Base-by-base conservation (phyloP, 2,888 invertebrate species). In the Alcis repandata region DNA sequence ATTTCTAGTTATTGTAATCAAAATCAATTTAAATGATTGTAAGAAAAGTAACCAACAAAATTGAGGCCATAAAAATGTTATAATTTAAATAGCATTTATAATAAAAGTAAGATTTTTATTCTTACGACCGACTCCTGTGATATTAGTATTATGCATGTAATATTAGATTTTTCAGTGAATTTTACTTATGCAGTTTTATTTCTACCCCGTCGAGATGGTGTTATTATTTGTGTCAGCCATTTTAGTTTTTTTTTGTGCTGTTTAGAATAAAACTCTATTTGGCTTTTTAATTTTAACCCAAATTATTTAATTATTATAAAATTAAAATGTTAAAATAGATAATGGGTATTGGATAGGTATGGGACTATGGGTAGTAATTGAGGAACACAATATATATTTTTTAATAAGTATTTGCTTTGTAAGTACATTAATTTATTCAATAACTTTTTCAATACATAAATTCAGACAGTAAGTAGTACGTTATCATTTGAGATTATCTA, bases 81-180 rank as follows among this genome's bases (percentile, higher is more conserved):
- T n/a, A 13, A 38, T 4, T 41, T 19, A 10, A 1, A 6, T 17
- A 19, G 11, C 11, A 43, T 43, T 19, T 43, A 11, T 19, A 11
- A 11, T 19, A 19, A 20, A 10, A 2, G 2, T 38, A 43, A 19
- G 2, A 10, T 32, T 36, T 32, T 45, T 52, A 32, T 61, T 69
- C 71, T 79, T 76, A 79, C 79, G 81, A 84, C 79, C 81, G 83
- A 83, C 74, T 78, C 75, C 90, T 91, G 91, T 92, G 91, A 91
- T 91, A 91, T 86, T 92, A 90, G 84, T 70, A 69, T 74, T 83
- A 83, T 79, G 80, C 70, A 78, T 78, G 76, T 68, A 68, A 71
- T 27, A 27, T 65, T 58, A 76, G 71, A 72, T 69, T 66, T 71
- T 74, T 75, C 57, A 68, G 71, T 73, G 56, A 67, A 62, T 69